Conservation (phyloP, 2,888 invertebrate genomes). For the Xanthorhoe designata region DNA sequence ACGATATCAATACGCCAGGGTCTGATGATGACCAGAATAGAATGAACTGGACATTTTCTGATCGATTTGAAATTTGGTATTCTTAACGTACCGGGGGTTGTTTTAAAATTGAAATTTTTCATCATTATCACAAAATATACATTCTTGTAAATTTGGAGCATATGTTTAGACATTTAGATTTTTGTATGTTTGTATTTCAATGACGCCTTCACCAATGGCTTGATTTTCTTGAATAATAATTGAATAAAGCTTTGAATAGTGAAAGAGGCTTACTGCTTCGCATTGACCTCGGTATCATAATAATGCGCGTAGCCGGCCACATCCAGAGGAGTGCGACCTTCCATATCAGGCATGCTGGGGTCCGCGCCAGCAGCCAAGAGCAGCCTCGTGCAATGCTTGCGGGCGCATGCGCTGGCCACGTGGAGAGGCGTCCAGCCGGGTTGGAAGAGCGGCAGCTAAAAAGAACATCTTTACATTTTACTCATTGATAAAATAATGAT, state of each 20-base stretch:
- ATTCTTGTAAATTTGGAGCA: too few species aligned
- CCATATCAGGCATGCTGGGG: conserved; percentile 69
- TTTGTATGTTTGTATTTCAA: too few species aligned
- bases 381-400: conserved; percentile 76
- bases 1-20: neutral
- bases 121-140: too few species aligned
- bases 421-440: conserved; percentile 87
- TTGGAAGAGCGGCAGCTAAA: conserved; percentile 74
- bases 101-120: too few species aligned
- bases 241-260: too few species aligned
- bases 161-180: too few species aligned
- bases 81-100: too few species aligned
- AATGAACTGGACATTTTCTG: neutral
- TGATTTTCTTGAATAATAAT: too few species aligned
- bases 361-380: conserved; percentile 82
- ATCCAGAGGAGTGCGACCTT: conserved; percentile 79
- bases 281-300: conserved; percentile 56
- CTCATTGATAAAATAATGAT: neutral
- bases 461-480: neutral
- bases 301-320: conserved; percentile 76
- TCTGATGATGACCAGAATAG: neutral
- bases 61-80: too few species aligned
- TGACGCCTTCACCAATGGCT: too few species aligned
- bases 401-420: conserved; percentile 82
- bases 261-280: conserved; percentile 48